Base-by-base conservation (phyloP, 2,797 vertebrate species). In the Argya squamiceps region DNA sequence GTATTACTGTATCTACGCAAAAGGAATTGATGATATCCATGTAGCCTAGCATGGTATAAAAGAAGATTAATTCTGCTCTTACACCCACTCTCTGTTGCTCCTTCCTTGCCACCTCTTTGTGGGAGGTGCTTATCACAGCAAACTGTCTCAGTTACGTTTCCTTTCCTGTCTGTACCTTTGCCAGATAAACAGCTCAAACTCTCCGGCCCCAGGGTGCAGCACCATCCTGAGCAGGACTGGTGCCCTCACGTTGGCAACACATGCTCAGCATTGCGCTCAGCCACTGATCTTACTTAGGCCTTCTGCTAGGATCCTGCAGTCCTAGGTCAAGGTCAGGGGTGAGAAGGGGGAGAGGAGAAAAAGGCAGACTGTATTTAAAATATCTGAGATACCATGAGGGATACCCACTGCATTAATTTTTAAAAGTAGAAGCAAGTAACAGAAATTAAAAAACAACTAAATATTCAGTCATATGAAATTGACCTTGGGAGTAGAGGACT, bases 181-280 rank as follows among this genome's bases (percentile, higher is more conserved):
- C 43, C 62, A 81, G n/a, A 26, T 15, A 78, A 55, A 21, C 53
- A 21, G 15, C 58, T 84, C 53, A 27, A 14, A 19, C 34, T 52
- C 69, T 53, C 49, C 26, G 16, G 23, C 17, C 24, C 17, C 30
- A 4, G 6, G 18, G 17, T 53, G 39, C 29, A 68, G n/a, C n/a
- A 36, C 5, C 27, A 23, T 32, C 15, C 46, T 60, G 41, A 67
- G 23, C 9, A 58, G 44, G 41, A 62, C 15, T 4, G 4, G 14
- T 9, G 12, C 49, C n/a, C 30, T 62, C 62, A 39, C 1, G 1
- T 0, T 24, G 27, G 19, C 55, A 46, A 34, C 12, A 34, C 1
- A 0, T 1, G 3, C n/a, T 8, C 27, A 26, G 5, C 24, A 4
- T 8, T 47, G 7, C 4, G 1, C 39, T 50, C 41, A 39, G 15